Evolutionary conservation across 2,888 invertebrate genomes (phyloP), one percentile per base, ranked within the genome.

Genomic region (Noctua janthina): DNA sequence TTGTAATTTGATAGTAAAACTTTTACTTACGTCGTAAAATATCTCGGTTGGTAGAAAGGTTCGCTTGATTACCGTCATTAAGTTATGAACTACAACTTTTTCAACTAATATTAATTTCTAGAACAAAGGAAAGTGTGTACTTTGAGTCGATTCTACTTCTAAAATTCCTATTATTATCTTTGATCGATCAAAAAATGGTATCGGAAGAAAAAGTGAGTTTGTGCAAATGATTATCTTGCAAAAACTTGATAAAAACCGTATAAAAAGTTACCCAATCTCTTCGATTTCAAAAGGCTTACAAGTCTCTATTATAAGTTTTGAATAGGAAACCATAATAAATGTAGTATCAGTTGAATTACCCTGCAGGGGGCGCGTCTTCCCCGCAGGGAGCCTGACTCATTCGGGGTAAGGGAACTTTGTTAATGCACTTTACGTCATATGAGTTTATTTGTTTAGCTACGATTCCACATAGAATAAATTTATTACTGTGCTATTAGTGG

Each of bases 351-450:
- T 85, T 82, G 86, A 87, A 85, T 87, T 85, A 86, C 85, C 85
- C 91, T 73, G 84, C 84, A 84, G 90, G 91, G 90, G 91, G 89
- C 85, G 82, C 84, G 76, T 81, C 81, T 78, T 82, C 86, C 86
- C 92, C 89, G 86, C 90, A 78, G 92, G 92, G 92, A 91, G 81
- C 77, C 83, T 80, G 85, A 88, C 87, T 92, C 92, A 93, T 92
- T 92, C 91, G 91, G 94, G 93, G 93, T 92, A 90, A 90, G 89
- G 91, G 90, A 91, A 91, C 92, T 93, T 91, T 92, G 93, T 92
- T 95, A 94, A 95, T 95, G 95, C 94, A 94, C 92, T 94, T 93
- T 91, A 92, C 92, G 87, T 88, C 87, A 87, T 74, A 86, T 56
- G 64, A 84, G 82, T 90, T 85, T 90, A 84, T 90, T 90, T 89